Base-by-base conservation (phyloP, 2,797 vertebrate species). In the Phrynocephalus guinanensis region DNA sequence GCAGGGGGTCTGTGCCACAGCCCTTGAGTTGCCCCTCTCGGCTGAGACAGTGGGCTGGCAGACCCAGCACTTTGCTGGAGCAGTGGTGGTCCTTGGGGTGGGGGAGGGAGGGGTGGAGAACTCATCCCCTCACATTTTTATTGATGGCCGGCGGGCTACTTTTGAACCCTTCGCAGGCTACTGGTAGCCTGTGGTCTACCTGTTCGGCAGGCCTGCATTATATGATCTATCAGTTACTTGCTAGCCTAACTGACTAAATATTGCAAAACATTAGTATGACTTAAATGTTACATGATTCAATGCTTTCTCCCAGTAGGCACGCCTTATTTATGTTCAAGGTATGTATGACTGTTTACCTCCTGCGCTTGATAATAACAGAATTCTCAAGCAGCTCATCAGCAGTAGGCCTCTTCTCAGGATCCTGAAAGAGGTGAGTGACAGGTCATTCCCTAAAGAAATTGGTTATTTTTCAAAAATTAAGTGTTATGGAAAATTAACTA, bases 331-430 rank as follows among this genome's bases (percentile, higher is more conserved):
- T 79, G 9, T 84, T 88, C 89, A 83, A 90, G 66, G 44, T 20
- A 90, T 75, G 30, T 86, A 66, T 66, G 82, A 38, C 1, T 72
- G 30, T 87, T 96, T 96, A 99, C 99, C 97, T 97, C 93, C 97
- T 96, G 88, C 95, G 94, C 92, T 94, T 96, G 92, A 96, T 97
- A 92, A 99, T 97, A 86, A 99, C 91, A 3, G 98, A 97, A 77
- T 95, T 97, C 87, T 98, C 97, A 86, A 99, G 96, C 92, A 99
- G 95, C 92, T 99, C 97, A 73, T 98, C 98, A 75, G 98, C 96
- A 70, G 98, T 99, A 30, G 99, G 99, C 93, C 99, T 98, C 93
- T 98, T 98, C 91, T 97, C 98, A 90, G 99, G 98, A 95, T 99
- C 98, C 99, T 99, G 85, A 68, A 92, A 96, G 72, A 95, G 88